Conservation (phyloP, 2,113 vertebrate species). For the Epinephelus cyanopodus region DNA sequence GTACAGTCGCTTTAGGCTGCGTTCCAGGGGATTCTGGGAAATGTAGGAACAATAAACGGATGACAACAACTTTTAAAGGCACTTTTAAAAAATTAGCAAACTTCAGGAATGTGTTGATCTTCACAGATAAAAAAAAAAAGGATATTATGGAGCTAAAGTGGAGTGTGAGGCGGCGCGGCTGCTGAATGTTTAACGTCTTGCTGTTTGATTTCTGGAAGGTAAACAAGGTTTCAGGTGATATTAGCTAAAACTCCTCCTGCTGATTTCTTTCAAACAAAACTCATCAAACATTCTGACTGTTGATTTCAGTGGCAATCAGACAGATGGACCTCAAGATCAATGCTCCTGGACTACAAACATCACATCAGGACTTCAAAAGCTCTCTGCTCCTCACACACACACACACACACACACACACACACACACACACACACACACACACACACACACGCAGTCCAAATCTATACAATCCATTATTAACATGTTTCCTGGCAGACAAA, state of each 20-base stretch:
- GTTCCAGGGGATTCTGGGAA: neutral
- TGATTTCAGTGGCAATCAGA: constrained; percentile 60
- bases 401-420: constrained; percentile 32
- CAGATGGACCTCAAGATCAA: constrained; percentile 51
- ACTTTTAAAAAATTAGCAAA: neutral
- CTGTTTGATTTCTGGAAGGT: constrained; percentile 9
- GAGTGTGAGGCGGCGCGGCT: neutral
- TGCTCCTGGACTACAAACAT: constrained; percentile 53
- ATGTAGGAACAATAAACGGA: neutral
- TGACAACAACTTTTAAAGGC: neutral
- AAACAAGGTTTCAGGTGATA: constrained; percentile 18
- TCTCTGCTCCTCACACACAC: neutral
- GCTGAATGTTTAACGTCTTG: neutral
- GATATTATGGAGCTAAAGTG: neutral
- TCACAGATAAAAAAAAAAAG: too few species aligned
- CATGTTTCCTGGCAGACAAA: constrained; percentile 76
- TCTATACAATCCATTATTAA: constrained; percentile 86
- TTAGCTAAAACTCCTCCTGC: constrained; percentile 13
- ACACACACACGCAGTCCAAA: constrained; percentile 50
- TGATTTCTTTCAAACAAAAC: constrained; percentile 36
- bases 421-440: constrained; percentile 39
- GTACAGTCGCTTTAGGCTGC: too few species aligned
- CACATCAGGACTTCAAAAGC: constrained; percentile 56
- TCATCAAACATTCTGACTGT: constrained; percentile 54
- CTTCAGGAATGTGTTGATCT: too few species aligned